Base-by-base conservation (phyloP, 1,140 invertebrate species). In the Drosophila miranda region DNA sequence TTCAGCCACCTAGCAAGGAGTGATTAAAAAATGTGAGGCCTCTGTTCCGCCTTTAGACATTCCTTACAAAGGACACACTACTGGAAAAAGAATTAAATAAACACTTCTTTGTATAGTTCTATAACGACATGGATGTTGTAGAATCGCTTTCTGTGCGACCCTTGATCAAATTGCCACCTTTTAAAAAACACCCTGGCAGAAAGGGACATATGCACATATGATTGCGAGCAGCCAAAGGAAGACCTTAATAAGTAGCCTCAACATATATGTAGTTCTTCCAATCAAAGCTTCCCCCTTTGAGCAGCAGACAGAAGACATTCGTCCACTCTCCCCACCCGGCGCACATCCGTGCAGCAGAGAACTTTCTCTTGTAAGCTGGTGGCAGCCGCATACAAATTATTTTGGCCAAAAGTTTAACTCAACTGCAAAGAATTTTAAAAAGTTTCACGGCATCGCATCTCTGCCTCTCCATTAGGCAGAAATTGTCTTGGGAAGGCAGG, bases 381-480 rank as follows among this genome's bases (percentile, higher is more conserved):
- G 30, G 63, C 51, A 69, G 69, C 74, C 72, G 81, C 81, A 86
- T 84, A 84, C 81, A 84, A 84, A 84, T 86, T 86, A 86, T 86
- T 81, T 84, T 77, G 81, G 60, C 60, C 52, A 63, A 61, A 77
- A 84, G 81, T 86, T 73, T 51, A 28, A n/a, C 34, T 34, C 9
- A 66, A 70, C 52, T 60, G 52, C 28, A 72, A 86, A 84, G 77
- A 77, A 77, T 77, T 76, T 80, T 48, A 62, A 77, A 77, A 86
- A 77, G 68, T 86, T 84, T 77, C 44, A 9, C 11, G 9, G 8
- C 13, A 44, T 34, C 46, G 45, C 34, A 0, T 38, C 34, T 38
- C 34, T 38, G 34, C 11, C 34, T 13, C 64, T 52, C 60, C 71
- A 73, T 72, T 73, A 50, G 70, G 23, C 62, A 56, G 68, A 60